These are phyloP conservation scores for Chaetogeoica ovagalla DNA, from an alignment of 2,888 invertebrate genomes.

Conservation along the genomic window DNA sequence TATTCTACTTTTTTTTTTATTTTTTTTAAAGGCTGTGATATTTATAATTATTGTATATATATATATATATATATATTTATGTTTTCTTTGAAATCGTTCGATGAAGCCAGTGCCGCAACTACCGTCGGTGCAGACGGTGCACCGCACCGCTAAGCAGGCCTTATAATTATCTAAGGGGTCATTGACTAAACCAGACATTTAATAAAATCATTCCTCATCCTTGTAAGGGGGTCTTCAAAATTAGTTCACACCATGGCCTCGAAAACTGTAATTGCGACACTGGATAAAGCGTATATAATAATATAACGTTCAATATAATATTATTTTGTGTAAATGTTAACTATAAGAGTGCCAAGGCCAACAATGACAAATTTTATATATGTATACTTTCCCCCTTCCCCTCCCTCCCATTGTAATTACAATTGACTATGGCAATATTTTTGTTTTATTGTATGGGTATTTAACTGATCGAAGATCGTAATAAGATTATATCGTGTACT, in stretches of 20 bases:
- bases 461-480: neutral
- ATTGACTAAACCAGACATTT: too few species aligned
- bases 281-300: neutral
- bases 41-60: conserved; percentile 42
- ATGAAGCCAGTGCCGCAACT: too few species aligned
- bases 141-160: too few species aligned
- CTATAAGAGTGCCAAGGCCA: neutral
- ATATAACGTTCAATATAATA: neutral
- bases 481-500: too few species aligned
- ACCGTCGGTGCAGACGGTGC: too few species aligned
- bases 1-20: neutral
- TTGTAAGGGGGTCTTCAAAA: too few species aligned
- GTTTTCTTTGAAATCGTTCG: neutral
- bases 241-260: too few species aligned
- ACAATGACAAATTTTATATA: too few species aligned
- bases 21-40: conserved; percentile 49
- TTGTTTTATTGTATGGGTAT: conserved; percentile 11
- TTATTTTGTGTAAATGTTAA: conserved; percentile 26
- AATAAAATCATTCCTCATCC: too few species aligned
- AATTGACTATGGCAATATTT: conserved; percentile 38
- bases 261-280: too few species aligned
- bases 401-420: neutral
- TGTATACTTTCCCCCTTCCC: too few species aligned
- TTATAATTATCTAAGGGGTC: too few species aligned
- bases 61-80: neutral